Evolutionary conservation across 2,888 invertebrate species (phyloP).

Genomic region (Orthosia gracilis): DNA sequence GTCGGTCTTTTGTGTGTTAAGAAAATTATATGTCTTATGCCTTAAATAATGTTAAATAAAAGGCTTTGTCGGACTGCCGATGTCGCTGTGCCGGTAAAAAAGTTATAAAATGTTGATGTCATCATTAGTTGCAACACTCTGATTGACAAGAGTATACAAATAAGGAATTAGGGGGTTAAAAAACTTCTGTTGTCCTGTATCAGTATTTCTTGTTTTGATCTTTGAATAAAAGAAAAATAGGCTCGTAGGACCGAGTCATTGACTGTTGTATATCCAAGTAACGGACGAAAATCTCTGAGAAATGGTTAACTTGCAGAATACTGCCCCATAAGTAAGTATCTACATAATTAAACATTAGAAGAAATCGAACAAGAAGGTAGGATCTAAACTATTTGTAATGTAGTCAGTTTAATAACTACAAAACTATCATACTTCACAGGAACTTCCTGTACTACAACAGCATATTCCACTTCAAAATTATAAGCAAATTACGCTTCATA

Average conservation of each 20-base stretch:
- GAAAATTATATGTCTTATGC: conserved; percentile 43
- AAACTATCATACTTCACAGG: not conserved
- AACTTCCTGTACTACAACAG: not conserved
- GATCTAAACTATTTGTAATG: not conserved
- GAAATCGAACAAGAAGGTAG: no score
- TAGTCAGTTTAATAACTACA: not conserved
- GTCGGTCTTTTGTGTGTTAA: conserved; percentile 51
- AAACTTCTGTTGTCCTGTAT: conserved; percentile 6
- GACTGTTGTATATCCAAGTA: not conserved
- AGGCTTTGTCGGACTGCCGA: conserved; percentile 25
- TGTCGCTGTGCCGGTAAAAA: conserved; percentile 14
- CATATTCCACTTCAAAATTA: conserved; percentile 1
- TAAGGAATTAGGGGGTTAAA: conserved; percentile 21
- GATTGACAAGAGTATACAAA: conserved; percentile 55
- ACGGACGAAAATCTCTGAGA: not conserved
- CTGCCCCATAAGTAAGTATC: no score
- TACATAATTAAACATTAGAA: no score
- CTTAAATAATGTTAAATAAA: conserved; percentile 50
- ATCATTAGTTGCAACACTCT: conserved; percentile 46
- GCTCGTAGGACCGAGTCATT: no score
- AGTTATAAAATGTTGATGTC: conserved; percentile 35
- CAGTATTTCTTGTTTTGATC: conserved; percentile 22
- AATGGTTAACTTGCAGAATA: no score
- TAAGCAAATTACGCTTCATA: conserved; percentile 1
- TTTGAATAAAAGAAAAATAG: conserved; percentile 2